Evolutionary conservation across 2,888 invertebrate species (phyloP), one percentile per base, ranked within the genome.

Genomic region (Ophioninae sp.): DNA sequence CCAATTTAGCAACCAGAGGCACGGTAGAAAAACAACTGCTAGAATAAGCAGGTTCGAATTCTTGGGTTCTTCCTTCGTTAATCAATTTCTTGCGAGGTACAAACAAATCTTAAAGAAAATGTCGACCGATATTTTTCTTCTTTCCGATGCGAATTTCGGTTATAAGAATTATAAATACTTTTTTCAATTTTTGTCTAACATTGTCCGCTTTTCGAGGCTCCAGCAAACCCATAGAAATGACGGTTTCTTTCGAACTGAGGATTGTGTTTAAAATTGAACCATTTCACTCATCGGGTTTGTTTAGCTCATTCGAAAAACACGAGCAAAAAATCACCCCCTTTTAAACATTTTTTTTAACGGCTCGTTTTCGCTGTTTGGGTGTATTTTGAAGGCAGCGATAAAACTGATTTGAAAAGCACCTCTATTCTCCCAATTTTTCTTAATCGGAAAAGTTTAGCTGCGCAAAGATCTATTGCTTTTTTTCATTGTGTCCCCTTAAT

Each of bases 1-100:
- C 61, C 50, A 64, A 73, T 80, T 80, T 79, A 67, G 59, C 70
- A 44, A 76, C 23, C n/a, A 30, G 62, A 72, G 65, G 62, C 61
- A 21, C n/a, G 50, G 13, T 59, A 59, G 6, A 59, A 59, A 59
- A 21, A 59, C 17, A 50, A 50, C 2, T 30, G 17, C 50, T 13
- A 50, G 50, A 59, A 21, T 20, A 59, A 59, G 20, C 59, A 20
- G 6, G 30, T 56, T 70, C 30, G 10, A 70, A 70, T 61, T 72
- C n/a, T 59, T 72, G 30, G 30, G 30, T 3, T 72, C 41, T 72
- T 8, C 13, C 17, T 17, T 50, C 0, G 13, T 50, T 17, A 13
- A 50, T 50, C 17, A 50, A 13, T 17, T 50, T 50, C 17, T 50
- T 13, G 17, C 13, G 50, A 17, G 17, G 6, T 17, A 13, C 13